These are phyloP conservation scores for Hydriomena furcata DNA, from an alignment of 2,888 invertebrate species.

Conservation along the genomic window DNA sequence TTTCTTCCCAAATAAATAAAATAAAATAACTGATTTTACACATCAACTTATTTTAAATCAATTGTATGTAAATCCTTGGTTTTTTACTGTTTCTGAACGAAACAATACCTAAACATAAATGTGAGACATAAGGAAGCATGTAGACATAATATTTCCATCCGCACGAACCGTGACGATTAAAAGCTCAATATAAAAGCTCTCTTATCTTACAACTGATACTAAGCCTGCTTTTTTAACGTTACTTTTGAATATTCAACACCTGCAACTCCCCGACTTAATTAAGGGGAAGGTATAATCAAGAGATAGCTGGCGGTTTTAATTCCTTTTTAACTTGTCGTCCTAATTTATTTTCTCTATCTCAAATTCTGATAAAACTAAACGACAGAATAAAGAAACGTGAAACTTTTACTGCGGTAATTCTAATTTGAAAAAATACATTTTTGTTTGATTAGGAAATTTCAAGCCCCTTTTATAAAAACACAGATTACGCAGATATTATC, in stretches of 20 bases:
- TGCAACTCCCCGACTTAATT: slow-evolving; percentile 57
- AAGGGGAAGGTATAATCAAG: slow-evolving; percentile 58
- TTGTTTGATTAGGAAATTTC: too few relatives aligned
- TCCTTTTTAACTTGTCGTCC: slow-evolving; percentile 51
- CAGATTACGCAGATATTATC: too few relatives aligned
- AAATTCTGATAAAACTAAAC: slow-evolving; percentile 18
- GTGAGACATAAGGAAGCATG: background rate
- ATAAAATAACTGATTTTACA: too few relatives aligned
- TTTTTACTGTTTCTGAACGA: background rate
- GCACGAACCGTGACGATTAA: slow-evolving; percentile 8
- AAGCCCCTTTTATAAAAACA: too few relatives aligned
- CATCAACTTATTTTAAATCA: too few relatives aligned
- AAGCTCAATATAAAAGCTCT: slow-evolving; percentile 14
- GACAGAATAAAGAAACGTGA: background rate
- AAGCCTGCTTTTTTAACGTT: slow-evolving; percentile 32
- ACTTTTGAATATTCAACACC: slow-evolving; percentile 63
- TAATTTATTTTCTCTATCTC: slow-evolving; percentile 28
- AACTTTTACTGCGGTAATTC: background rate
- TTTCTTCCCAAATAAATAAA: too few relatives aligned
- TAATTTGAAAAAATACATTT: too few relatives aligned
- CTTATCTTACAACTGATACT: slow-evolving; percentile 26
- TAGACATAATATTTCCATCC: slow-evolving; percentile 10
- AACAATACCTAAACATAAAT: slow-evolving; percentile 1
- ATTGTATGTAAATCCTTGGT: background rate
- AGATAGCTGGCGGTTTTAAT: slow-evolving; percentile 54